Evolutionary conservation across 2,888 invertebrate species (phyloP), one percentile per base, ranked within the genome.

Genomic region (Chymomyza amoena): DNA sequence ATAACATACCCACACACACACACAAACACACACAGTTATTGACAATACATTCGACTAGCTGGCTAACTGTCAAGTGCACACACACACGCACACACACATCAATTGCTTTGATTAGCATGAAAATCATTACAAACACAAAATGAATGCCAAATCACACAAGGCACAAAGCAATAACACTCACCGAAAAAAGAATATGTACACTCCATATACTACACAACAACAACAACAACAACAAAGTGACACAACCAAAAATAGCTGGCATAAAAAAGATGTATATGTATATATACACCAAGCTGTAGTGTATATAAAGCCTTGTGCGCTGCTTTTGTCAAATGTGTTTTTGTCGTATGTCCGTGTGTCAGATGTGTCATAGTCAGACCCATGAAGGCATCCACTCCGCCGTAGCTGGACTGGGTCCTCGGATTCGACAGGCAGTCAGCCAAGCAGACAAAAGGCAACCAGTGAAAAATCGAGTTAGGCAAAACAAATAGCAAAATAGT

Each of bases 401-500:
- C 51, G 5, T 16, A 6, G 15, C 39, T 13, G 39, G 10, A 45
- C 39, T 45, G 39, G 39, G 39, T 32, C 1, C 54, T n/a, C 54
- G 54, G 18, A 18, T n/a, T 54, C 54, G 36, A n/a, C 39, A 39
- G 45, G 13, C 45, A 61, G 45, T 9, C 81, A 86, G 70, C 70
- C 80, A 78, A 77, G 77, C 84, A 86, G 84, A 86, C 81, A 81
- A 80, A 84, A 80, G 84, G 78, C 84, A 84, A 78, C 87, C 83
- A 87, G 83, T 84, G 87, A 87, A 84, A 84, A 84, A 82, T 84
- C 80, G 85, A 84, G 84, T 84, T 86, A 80, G 87, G 83, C 83
- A 84, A 84, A 84, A 84, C 87, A 84, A 84, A 84, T 87, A 87
- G 87, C 73, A 84, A 84, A 84, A 87, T 87, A 84, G 84, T 85